Evolutionary conservation across 2,888 invertebrate species (phyloP), one percentile per base, ranked within the genome.

Genomic region (Calliphora vomitoria): DNA sequence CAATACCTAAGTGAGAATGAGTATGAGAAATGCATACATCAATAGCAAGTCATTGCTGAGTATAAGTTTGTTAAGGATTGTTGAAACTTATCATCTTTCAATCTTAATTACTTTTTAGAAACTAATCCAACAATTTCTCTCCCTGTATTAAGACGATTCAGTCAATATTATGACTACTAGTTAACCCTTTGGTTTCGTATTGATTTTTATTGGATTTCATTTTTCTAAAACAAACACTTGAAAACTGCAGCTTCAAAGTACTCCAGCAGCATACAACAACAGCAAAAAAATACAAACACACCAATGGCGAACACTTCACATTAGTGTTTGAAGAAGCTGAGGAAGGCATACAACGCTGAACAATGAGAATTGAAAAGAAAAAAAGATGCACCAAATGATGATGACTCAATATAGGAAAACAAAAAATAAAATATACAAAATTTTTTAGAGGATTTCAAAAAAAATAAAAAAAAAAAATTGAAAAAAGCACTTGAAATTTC

Each of bases 231-330:
- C 69, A 88, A 86, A 88, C 80, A 86, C 88, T 86, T 69, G 62
- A 86, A 83, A 86, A 86, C 82, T 86, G 85, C 86, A 86, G 85
- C 83, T 83, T 86, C 72, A 68, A 76, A 64, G 53, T 76, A 87
- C 87, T 85, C 74, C 76, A 83, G 15, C 38, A 76, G 6, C 44
- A 38, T 66, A 82, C 41, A 82, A 38, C 62, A 69, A 68, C 66
- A 81, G 47, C n/a, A 71, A 47, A 41, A n/a, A 71, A 15, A 76
- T 31, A 60, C n/a, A 20, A 44, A 68, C 6, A 53, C 8, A 68
- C 47, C 44, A 75, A 82, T 55, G 62, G 35, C 62, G 75, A 31
- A 75, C 41, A 80, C 83, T 86, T 86, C 38, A 80, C 64, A 31
- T 69, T 55, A 38, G 38, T 53, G 71, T 74, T 82, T 82, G 72